These are phyloP conservation scores for Opisthograptis luteolata DNA, from an alignment of 2,888 invertebrate genomes.

Conservation along the genomic window DNA sequence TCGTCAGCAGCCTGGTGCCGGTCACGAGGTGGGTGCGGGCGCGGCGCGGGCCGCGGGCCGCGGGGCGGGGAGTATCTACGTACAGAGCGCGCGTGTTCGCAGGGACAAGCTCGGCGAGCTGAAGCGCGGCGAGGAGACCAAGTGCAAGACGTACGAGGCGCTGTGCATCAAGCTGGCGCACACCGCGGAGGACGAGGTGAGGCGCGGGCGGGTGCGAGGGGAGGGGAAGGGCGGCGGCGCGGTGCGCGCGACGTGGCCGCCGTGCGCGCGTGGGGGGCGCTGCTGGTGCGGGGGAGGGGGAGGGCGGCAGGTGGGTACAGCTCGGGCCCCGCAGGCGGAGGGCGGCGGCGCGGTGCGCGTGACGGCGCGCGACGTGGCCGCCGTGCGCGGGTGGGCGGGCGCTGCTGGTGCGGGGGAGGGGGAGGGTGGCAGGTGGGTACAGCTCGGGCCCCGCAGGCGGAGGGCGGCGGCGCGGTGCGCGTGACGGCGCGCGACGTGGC, in stretches of 20 bases:
- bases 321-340: conserved; percentile 17
- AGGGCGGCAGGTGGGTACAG: conserved; percentile 11
- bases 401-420: too few species aligned
- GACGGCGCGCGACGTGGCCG: conserved; percentile 23
- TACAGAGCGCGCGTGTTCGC: conserved; percentile 16
- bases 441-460: too few species aligned
- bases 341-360: conserved; percentile 5
- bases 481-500: too few species aligned
- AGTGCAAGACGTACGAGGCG: conserved; percentile 94
- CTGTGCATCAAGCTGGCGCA: conserved; percentile 86
- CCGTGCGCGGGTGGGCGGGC: conserved; percentile 41
- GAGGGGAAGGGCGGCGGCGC: not conserved
- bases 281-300: too few species aligned
- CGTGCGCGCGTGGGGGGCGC: not conserved
- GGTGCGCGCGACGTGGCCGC: not conserved
- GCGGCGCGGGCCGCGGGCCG: not conserved
- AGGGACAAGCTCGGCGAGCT: conserved; percentile 88
- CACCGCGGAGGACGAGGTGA: conserved; percentile 47
- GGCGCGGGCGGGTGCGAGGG: too few species aligned
- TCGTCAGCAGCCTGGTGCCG: conserved; percentile 48
- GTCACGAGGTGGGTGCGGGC: conserved; percentile 53
- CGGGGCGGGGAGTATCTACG: too few species aligned
- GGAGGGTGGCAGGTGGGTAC: too few species aligned
- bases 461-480: too few species aligned
- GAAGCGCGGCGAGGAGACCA: conserved; percentile 94